A percentile compares a stretch with the other conserved stretches of the same genome.
phyloP scores from a whole-genome alignment of 1,140 invertebrate genomes.

The Pogonus chalceus region DNA sequence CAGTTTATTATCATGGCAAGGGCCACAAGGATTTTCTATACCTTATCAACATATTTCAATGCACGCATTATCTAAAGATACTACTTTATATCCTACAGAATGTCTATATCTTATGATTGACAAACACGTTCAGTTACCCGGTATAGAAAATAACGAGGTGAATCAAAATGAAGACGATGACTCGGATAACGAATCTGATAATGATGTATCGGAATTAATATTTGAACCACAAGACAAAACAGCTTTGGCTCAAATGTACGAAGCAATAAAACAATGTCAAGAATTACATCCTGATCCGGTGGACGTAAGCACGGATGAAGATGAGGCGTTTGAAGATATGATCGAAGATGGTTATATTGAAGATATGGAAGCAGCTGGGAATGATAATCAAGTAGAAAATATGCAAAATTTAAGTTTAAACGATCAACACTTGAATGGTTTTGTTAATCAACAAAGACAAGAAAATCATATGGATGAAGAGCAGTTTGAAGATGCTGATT shows the following conservation, averaged over 20 bases:
- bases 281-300: slow-evolving; percentile 31
- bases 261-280: slow-evolving; percentile 60
- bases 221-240: slow-evolving; percentile 55
- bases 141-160: slow-evolving; percentile 32
- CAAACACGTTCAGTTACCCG: slow-evolving; percentile 44
- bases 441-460: neutral
- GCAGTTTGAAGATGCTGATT: slow-evolving; percentile 46
- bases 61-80: slow-evolving; percentile 64
- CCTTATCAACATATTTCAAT: slow-evolving; percentile 60
- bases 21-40: slow-evolving; percentile 54
- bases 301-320: slow-evolving; percentile 25
- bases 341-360: neutral
- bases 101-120: slow-evolving; percentile 65
- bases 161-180: slow-evolving; percentile 41
- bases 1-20: slow-evolving; percentile 54
- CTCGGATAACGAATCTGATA: slow-evolving; percentile 38
- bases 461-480: slow-evolving; percentile 37
- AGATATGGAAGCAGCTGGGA: neutral
- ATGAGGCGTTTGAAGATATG: slow-evolving; percentile 12
- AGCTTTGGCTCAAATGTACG: slow-evolving; percentile 51
- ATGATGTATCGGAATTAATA: slow-evolving; percentile 50
- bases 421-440: neutral
- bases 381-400: neutral
- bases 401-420: neutral
- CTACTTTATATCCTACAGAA: slow-evolving; percentile 48